phyloP scores from a whole-genome alignment of 2,888 invertebrate genomes.

The Brenthis hecate region DNA sequence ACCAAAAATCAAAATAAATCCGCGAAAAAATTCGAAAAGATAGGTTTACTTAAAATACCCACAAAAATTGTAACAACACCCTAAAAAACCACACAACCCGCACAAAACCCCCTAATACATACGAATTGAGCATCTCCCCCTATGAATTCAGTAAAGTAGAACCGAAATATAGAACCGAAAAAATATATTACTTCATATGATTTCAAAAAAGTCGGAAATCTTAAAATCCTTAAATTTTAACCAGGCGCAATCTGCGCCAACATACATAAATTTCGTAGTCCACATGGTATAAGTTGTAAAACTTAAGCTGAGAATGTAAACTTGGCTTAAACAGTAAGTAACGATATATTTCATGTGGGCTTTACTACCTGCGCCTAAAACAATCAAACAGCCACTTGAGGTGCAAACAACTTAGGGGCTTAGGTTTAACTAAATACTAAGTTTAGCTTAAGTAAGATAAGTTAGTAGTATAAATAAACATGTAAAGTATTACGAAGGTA shows the following conservation, averaged over 20 bases:
- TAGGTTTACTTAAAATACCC: no score
- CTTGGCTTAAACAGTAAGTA: slow-evolving; percentile 75
- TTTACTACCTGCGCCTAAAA: slow-evolving; percentile 78
- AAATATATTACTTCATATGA: no score
- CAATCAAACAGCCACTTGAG: slow-evolving; percentile 72
- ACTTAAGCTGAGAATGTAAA: slow-evolving; percentile 62
- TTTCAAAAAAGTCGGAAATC: no score
- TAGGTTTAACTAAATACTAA: slow-evolving; percentile 78
- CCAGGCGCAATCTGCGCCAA: background rate
- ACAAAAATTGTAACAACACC: no score
- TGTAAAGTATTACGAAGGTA: background rate
- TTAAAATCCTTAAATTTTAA: no score
- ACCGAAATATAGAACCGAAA: no score
- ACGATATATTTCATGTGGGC: slow-evolving; percentile 77
- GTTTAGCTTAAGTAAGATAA: slow-evolving; percentile 76
- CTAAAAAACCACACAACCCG: no score
- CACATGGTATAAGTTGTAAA: slow-evolving; percentile 64
- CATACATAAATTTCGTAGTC: slow-evolving; percentile 4
- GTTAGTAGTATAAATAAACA: slow-evolving; percentile 44
- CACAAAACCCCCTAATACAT: no score
- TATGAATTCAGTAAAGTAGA: no score
- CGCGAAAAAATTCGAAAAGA: no score
- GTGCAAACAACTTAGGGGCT: slow-evolving; percentile 51
- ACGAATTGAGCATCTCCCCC: no score
- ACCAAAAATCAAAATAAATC: no score